Evolutionary conservation across 2,113 vertebrate species (phyloP).

Genomic region (Electrona antarctica): DNA sequence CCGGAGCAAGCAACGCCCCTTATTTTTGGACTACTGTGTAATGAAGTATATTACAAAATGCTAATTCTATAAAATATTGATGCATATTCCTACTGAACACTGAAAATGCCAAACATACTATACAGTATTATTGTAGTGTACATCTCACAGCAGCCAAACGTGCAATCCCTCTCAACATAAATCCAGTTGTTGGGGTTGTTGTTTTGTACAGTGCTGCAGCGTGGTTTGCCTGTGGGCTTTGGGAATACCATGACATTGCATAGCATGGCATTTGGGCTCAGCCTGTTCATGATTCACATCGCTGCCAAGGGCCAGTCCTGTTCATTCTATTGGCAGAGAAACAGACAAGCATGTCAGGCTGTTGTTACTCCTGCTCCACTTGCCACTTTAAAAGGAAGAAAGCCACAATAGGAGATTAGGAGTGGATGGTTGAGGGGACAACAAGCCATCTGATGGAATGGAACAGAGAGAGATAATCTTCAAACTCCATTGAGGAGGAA

Average conservation of each 20-base stretch:
- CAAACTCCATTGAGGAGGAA: no score
- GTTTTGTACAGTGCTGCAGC: conserved; percentile 15
- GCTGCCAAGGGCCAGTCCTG: conserved; percentile 5
- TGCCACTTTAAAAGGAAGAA: not conserved
- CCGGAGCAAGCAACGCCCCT: not conserved
- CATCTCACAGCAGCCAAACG: conserved; percentile 30
- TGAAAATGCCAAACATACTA: not conserved
- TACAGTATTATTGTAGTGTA: not conserved
- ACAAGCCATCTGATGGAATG: no score
- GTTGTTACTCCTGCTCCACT: not conserved
- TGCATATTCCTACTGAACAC: no score
- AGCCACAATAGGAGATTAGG: no score
- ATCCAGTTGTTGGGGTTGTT: conserved; percentile 56
- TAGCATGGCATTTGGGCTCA: conserved; percentile 47
- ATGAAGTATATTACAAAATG: not conserved
- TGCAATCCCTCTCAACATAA: conserved; percentile 61
- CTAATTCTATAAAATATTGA: conserved; percentile 1
- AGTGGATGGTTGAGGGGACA: no score
- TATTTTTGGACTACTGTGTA: conserved; percentile 4
- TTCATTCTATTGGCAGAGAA: conserved; percentile 11
- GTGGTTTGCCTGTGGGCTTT: conserved; percentile 41
- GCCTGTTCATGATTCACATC: conserved; percentile 55
- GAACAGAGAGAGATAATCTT: no score
- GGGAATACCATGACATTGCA: conserved; percentile 54
- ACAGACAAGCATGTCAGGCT: not conserved